A percentile compares a stretch with the other conserved stretches of the same genome.
Conservation (phyloP, 2,113 vertebrate species). For the Acinonyx jubatus region DNA sequence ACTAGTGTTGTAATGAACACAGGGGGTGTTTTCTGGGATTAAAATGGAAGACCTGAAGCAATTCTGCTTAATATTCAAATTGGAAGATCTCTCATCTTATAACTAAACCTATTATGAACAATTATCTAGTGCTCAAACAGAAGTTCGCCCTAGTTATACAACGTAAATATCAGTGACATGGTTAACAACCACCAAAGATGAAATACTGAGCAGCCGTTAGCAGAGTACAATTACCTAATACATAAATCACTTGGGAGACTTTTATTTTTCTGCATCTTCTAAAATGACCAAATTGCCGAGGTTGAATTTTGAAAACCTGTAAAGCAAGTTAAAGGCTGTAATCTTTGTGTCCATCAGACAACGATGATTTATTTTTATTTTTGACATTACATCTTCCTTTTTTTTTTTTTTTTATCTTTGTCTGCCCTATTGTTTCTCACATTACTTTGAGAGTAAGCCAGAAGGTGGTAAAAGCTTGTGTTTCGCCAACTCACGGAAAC, state of each 20-base stretch:
- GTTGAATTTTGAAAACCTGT: constrained; percentile 55
- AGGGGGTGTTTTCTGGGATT: not conserved
- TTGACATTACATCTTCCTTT: constrained; percentile 70
- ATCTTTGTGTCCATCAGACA: constrained; percentile 60
- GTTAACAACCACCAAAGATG: not conserved
- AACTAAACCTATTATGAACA: not conserved
- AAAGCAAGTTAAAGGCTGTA: constrained; percentile 60
- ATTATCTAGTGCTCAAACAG: constrained; percentile 38
- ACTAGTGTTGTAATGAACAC: not conserved
- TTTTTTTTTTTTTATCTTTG: constrained; percentile 58
- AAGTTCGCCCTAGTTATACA: not conserved
- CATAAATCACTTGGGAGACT: constrained; percentile 7
- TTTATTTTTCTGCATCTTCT: not conserved
- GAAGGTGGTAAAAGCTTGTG: constrained; percentile 74
- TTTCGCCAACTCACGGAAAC: constrained; percentile 78
- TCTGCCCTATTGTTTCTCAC: constrained; percentile 74
- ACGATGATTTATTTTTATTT: constrained; percentile 76
- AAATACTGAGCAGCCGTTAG: not conserved
- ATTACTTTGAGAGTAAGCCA: constrained; percentile 77
- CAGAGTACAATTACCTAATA: constrained; percentile 11
- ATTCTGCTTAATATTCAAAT: not conserved
- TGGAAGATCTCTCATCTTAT: not conserved
- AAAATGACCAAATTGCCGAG: constrained; percentile 21
- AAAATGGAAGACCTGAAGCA: not conserved
- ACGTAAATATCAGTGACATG: not conserved